These are phyloP conservation scores for Drosophila lini DNA, from an alignment of 1,140 invertebrate genomes.

Conservation along the genomic window DNA sequence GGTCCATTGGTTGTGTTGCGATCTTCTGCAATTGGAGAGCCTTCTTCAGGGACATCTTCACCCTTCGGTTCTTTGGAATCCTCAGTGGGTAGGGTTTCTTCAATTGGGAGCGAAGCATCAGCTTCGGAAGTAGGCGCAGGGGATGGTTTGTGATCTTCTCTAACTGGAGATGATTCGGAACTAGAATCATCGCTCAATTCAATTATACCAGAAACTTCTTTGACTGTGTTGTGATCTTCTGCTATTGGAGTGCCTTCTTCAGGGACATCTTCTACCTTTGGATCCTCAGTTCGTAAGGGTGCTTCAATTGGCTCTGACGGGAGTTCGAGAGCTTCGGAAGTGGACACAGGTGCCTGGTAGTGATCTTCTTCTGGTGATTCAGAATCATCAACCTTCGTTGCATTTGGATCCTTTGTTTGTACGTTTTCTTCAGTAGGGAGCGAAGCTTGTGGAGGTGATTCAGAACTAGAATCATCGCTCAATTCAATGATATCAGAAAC, in stretches of 20 bases:
- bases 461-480: not conserved
- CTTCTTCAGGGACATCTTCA: not conserved
- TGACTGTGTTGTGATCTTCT: too few species aligned
- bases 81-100: not conserved
- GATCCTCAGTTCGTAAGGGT: not conserved
- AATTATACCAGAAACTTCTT: not conserved
- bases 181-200: constrained; percentile 1
- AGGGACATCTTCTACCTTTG: not conserved
- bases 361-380: constrained; percentile 3
- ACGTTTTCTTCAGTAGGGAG: too few species aligned
- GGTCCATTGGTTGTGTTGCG: not conserved
- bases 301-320: not conserved
- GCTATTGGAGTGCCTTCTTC: not conserved
- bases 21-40: not conserved
- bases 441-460: not conserved
- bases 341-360: not conserved
- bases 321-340: not conserved
- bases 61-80: not conserved
- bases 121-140: not conserved
- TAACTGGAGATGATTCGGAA: not conserved
- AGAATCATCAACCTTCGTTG: not conserved
- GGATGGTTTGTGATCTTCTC: not conserved
- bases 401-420: too few species aligned
- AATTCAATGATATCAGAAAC: not conserved
- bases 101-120: not conserved